Evolutionary conservation across 2,888 invertebrate species (phyloP), one percentile per base, ranked within the genome.

Genomic region (Podabrus alpinus): DNA sequence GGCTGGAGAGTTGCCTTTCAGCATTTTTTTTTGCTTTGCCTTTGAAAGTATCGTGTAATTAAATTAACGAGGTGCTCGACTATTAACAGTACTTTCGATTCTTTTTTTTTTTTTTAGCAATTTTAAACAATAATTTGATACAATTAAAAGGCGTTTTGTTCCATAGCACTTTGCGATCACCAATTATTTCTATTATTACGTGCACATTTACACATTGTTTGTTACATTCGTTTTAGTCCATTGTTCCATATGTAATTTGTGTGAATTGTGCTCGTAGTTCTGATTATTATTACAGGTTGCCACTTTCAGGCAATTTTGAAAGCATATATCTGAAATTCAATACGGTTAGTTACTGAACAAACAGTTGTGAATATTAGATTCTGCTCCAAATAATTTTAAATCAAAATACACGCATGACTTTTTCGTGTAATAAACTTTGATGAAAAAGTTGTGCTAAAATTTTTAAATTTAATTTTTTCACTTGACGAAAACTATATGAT

Each of bases 181-280:
- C 45, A 45, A 45, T 45, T 45, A 45, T 45, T 45, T 45, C 45
- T 7, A 45, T 45, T 45, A 45, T 45, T 45, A 45, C 45, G n/a
- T 45, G 45, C 67, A 15, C 69, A 66, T 66, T 67, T 66, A 66
- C 66, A 67, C 66, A 29, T 67, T 70, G 29, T 74, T 74, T 45
- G 68, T 74, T 74, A 68, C 60, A 70, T 70, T 71, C 70, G 45
- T 67, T 68, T 59, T 11, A 62, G 67, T 16, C 66, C 70, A 68
- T 74, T 71, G 74, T 70, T 59, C 67, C 71, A 61, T 21, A 74
- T 61, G 74, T 68, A 74, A 71, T 74, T 74, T 67, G 70, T 64
- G 62, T 66, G 15, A 59, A 59, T 60, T 71, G 74, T 74, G 68
- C 74, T 45, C 68, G 62, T n/a, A 70, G 67, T 15, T 61, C 19